These are phyloP conservation scores for Oncorhynchus masou DNA, from an alignment of 2,113 vertebrate species.

Conservation along the genomic window DNA sequence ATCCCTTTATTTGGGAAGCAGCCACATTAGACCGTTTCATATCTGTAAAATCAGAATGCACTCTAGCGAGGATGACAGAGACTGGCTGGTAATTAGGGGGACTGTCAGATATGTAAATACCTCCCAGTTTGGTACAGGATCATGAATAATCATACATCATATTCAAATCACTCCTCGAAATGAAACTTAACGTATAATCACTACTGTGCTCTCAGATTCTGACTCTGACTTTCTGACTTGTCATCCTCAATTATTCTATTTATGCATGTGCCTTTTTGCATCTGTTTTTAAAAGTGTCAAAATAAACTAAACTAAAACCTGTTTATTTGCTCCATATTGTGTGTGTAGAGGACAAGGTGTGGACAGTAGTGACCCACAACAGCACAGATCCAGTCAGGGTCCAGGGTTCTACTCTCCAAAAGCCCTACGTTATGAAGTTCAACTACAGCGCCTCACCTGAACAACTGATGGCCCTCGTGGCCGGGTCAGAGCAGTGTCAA, in stretches of 20 bases:
- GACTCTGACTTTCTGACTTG: no score
- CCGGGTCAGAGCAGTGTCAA: slow-evolving; percentile 78
- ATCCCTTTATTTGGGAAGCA: background rate
- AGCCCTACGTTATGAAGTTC: slow-evolving; percentile 71
- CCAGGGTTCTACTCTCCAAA: slow-evolving; percentile 53
- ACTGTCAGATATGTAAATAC: background rate
- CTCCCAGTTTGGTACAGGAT: slow-evolving; percentile 7
- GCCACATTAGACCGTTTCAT: background rate
- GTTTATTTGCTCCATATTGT: no score
- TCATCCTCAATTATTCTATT: no score
- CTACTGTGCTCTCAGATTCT: no score
- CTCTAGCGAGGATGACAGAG: no score
- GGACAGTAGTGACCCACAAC: slow-evolving; percentile 82
- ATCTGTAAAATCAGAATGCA: background rate
- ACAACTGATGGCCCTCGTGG: slow-evolving; percentile 79
- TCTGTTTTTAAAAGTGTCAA: no score
- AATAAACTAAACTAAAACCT: no score
- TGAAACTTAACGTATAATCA: no score
- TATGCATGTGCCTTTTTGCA: no score
- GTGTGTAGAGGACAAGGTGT: slow-evolving; percentile 79
- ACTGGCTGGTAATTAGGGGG: no score
- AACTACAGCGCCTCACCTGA: slow-evolving; percentile 75
- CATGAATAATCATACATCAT: background rate
- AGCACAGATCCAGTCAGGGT: slow-evolving; percentile 73
- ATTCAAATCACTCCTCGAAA: background rate